Base-by-base conservation (phyloP, 1,140 invertebrate species). In the Medauroidea extradentata region DNA sequence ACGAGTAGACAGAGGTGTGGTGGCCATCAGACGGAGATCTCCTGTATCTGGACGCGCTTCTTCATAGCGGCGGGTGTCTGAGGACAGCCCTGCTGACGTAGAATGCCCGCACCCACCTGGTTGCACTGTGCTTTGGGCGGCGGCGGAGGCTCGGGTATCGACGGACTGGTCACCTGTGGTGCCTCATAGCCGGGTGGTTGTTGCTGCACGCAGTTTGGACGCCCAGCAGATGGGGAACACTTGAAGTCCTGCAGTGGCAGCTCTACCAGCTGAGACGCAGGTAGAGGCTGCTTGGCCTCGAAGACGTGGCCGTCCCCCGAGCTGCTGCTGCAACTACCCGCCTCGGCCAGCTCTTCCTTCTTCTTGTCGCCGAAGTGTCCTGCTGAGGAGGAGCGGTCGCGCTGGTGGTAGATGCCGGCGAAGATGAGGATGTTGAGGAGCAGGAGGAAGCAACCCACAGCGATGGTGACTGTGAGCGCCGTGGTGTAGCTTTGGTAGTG, bases 361-460 rank as follows among this genome's bases (percentile, higher is more conserved):
- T 67, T 67, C 67, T 88, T 86, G 38, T 85, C 83, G 11, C 78
- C 77, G 56, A 78, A 74, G 25, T 76, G 65, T 54, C 74, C 76
- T 48, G 79, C 73, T 44, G 53, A 49, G 52, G 81, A 73, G 49
- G 71, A 70, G 27, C 88, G 81, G 65, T 92, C 89, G 8, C 92
- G 82, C 71, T 96, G 91, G 68, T 95, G 93, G 70, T 95, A 96
- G 41, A 97, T 93, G 27, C 92, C 93, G 34, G 92, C 93, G 69
- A 97, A 96, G 51, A 98, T 94, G 1, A 97, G 80, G 7, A 96
- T 85, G 72, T 98, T 98, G 2, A 98, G 80, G 8, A 97, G 81
- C 3, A 98, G 79, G 7, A 91, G 77, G 58, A 91, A 90, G 60
- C 89, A 94, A 0, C 95, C 95, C 2, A 97, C 90, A 0, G 91